Base-by-base conservation (phyloP, 2,113 vertebrate genomes). In the Glaucomys volans region DNA sequence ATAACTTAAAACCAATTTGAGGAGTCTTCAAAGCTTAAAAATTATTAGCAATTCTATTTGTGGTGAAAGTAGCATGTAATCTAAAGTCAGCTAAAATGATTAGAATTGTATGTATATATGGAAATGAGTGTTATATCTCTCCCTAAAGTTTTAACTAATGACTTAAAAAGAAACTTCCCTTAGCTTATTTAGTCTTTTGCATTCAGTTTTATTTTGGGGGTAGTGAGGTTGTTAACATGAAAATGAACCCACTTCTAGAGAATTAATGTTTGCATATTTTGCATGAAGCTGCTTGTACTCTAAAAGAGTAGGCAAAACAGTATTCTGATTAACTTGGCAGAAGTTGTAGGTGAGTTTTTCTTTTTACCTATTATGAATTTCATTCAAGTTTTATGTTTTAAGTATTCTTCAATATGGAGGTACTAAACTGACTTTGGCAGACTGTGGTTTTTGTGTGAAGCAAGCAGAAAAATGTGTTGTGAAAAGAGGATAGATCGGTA, bases 371-470 rank as follows among this genome's bases (percentile, higher is more conserved):
- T 81, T 37, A 81, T 67, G 91, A 96, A 90, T 40, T 79, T 37
- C 32, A 92, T 44, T 75, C 80, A 74, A 92, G 67, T 96, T 97
- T 93, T 94, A 47, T 87, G 96, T 57, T 96, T 95, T 91, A 96
- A 77, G 50, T 93, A 97, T 98, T 98, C 95, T 94, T 93, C 96
- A 98, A 72, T 95, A 92, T 87, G 74, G n/a, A 96, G 66, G 89
- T 98, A 98, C 93, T 98, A 98, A 98, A 98, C 97, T 97, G 71
- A 97, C 98, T 98, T 96, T 97, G 97, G 97, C 98, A 98, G 97
- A 96, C 94, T 98, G 98, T 97, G 98, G 98, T 98, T 99, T 98
- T 94, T 96, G 95, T 94, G 97, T 99, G 98, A 98, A 98, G 98
- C 98, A 99, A 99, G 98, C 72, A 3, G 93, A 97, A 97, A 96